Evolutionary conservation across 2,797 vertebrate species (phyloP).

Genomic region (Dendrocincla fuliginosa): DNA sequence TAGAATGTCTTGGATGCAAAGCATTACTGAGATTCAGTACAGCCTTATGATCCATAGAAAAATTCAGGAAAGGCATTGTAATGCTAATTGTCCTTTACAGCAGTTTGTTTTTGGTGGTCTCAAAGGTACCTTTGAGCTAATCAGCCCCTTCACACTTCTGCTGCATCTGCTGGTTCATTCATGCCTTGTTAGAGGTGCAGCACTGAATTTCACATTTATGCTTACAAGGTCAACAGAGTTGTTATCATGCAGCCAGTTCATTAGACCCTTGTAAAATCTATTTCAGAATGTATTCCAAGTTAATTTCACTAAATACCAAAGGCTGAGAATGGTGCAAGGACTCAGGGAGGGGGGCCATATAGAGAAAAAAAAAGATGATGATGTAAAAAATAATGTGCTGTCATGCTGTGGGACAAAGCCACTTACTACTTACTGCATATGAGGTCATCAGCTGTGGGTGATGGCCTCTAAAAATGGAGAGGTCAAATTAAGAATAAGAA

Average conservation of each 20-base stretch:
- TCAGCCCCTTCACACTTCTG: neutral
- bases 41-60: neutral
- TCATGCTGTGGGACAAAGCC: neutral
- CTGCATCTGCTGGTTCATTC: constrained; percentile 19
- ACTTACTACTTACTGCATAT: neutral
- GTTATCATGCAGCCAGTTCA: neutral
- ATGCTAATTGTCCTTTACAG: constrained; percentile 36
- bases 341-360: rapidly evolving
- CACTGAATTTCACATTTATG: neutral
- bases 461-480: neutral
- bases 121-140: constrained; percentile 28
- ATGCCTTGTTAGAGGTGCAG: neutral
- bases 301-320: neutral
- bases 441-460: neutral
- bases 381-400: neutral
- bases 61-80: constrained; percentile 7
- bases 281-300: neutral
- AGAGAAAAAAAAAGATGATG: neutral
- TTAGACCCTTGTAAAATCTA: neutral
- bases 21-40: neutral
- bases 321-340: rapidly evolving
- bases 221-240: constrained; percentile 10
- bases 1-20: neutral
- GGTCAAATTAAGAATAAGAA: neutral
- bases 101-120: constrained; percentile 47